Conservation (phyloP, 2,113 vertebrate species). For the Rhabdornis inornatus region DNA sequence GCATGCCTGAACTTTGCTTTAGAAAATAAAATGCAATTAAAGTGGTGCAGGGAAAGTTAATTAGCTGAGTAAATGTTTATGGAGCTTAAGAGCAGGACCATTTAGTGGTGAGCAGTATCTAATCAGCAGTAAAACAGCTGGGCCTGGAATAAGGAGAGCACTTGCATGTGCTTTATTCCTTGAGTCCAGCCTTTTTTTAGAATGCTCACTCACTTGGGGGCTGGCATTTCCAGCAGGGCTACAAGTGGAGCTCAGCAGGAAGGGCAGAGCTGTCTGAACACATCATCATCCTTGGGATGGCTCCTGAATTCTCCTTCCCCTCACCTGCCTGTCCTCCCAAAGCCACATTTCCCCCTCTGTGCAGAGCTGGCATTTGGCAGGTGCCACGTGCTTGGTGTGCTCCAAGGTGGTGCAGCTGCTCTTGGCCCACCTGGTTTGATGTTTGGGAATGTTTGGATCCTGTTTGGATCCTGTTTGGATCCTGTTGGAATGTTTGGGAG, state of each 20-base stretch:
- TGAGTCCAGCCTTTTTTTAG: neutral
- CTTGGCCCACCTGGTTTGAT: neutral
- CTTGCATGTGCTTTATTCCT: neutral
- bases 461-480: neutral
- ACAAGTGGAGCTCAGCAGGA: neutral
- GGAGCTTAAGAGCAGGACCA: neutral
- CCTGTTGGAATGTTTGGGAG: neutral
- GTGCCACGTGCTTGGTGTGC: neutral
- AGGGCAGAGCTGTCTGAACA: neutral
- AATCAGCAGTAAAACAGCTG: constrained; percentile 23
- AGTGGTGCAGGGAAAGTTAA: neutral
- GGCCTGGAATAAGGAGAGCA: neutral
- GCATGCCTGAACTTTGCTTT: neutral
- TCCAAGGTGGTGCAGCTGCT: neutral
- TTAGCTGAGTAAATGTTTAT: constrained; percentile 28
- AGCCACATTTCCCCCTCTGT: neutral
- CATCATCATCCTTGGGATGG: neutral
- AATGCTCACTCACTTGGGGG: neutral
- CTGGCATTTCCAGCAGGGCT: neutral
- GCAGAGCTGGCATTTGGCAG: neutral
- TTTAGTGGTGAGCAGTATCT: neutral
- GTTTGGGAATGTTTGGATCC: neutral
- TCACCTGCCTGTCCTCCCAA: neutral
- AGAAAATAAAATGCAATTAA: constrained; percentile 31
- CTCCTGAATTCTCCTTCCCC: neutral